A percentile compares a stretch with the other conserved stretches of the same genome.
phyloP scores from a whole-genome alignment of 2,888 invertebrate genomes.

The Arenicola marina region DNA sequence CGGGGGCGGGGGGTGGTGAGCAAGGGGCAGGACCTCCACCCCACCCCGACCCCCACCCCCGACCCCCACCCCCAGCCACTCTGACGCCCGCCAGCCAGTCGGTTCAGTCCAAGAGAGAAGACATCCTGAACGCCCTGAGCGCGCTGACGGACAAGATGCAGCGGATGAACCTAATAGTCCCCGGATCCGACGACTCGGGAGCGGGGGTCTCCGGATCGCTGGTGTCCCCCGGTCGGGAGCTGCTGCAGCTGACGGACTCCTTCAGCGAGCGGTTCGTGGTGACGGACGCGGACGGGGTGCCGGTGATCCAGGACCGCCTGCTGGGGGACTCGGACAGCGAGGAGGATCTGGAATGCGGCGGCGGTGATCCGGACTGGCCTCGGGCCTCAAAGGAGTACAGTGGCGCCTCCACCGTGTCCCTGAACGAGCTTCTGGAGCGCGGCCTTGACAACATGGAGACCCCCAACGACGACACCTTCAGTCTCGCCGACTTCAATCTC shows the following conservation, averaged over 20 bases:
- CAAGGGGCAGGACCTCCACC: too few species aligned
- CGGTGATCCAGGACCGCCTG: slow-evolving; percentile 6
- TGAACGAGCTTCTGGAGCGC: slow-evolving; percentile 51
- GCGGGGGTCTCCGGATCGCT: not conserved
- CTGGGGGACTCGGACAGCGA: slow-evolving; percentile 3
- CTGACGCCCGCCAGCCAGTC: too few species aligned
- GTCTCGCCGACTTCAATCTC: not conserved
- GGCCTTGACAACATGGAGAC: slow-evolving; percentile 17
- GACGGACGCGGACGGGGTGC: slow-evolving; percentile 13
- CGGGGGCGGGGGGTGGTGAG: too few species aligned
- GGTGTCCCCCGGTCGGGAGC: slow-evolving; percentile 24
- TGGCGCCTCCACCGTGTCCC: slow-evolving; percentile 47
- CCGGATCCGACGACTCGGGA: not conserved
- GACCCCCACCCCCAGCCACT: too few species aligned
- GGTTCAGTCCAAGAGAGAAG: not conserved
- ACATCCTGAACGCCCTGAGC: not conserved
- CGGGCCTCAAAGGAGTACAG: slow-evolving; percentile 8
- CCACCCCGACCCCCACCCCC: too few species aligned
- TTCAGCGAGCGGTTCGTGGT: slow-evolving; percentile 19
- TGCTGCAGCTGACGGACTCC: slow-evolving; percentile 23
- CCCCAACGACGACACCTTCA: not conserved
- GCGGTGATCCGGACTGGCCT: not conserved
- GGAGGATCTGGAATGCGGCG: not conserved
- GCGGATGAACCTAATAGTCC: not conserved
- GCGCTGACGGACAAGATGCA: not conserved